phyloP scores from a whole-genome alignment of 2,113 vertebrate genomes.

The Podarcis muralis region DNA sequence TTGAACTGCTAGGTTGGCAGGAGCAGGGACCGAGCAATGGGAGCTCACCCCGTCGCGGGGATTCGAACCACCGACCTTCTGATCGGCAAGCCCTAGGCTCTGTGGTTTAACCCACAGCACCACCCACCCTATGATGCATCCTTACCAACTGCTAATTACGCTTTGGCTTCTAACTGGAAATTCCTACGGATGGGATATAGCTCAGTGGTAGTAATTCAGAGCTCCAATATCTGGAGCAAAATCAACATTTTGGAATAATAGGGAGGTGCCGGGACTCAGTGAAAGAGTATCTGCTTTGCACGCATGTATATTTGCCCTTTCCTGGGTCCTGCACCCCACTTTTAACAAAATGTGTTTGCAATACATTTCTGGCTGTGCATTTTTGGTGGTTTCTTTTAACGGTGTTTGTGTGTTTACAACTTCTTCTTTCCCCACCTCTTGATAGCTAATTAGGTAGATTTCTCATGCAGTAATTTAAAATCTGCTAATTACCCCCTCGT shows the following conservation, averaged over 20 bases:
- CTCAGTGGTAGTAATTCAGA: no score
- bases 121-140: background rate
- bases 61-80: no score
- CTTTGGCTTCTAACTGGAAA: background rate
- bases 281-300: no score
- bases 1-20: no score
- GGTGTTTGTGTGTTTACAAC: slow-evolving; percentile 31
- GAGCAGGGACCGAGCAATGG: no score
- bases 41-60: no score
- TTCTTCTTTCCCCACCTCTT: background rate
- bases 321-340: background rate
- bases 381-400: slow-evolving; percentile 45
- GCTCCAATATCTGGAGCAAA: no score
- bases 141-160: background rate
- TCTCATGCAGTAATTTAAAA: slow-evolving; percentile 68
- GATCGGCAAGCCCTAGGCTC: no score
- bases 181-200: background rate
- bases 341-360: slow-evolving; percentile 6
- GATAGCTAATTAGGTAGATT: slow-evolving; percentile 64
- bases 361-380: slow-evolving; percentile 37
- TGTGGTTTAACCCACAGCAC: no score
- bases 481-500: slow-evolving; percentile 67
- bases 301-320: no score
- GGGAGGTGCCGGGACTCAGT: no score
- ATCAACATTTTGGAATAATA: no score